Evolutionary conservation across 2,797 vertebrate species (phyloP).

Genomic region (Onychomys torridus): DNA sequence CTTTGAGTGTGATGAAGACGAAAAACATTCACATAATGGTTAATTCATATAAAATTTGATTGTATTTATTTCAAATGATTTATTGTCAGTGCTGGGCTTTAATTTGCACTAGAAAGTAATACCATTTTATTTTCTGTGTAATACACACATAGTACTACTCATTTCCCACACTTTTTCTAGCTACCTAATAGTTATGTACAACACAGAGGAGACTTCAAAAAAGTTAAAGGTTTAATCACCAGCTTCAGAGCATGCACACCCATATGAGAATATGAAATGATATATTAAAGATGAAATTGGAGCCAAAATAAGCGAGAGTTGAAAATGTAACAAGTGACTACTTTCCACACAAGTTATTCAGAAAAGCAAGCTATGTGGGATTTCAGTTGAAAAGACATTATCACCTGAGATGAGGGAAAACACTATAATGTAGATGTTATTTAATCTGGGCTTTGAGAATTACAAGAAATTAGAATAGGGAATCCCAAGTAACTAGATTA

Average conservation of each 20-base stretch:
- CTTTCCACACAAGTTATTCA: slow-evolving; percentile 44
- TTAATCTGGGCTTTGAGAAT: slow-evolving; percentile 43
- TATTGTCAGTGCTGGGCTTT: slow-evolving; percentile 36
- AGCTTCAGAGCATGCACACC: neutral
- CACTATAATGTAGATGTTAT: neutral
- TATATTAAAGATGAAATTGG: slow-evolving; percentile 36
- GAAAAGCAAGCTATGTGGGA: slow-evolving; percentile 10
- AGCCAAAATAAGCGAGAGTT: slow-evolving; percentile 26
- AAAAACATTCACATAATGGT: slow-evolving; percentile 38
- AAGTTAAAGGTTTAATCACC: neutral
- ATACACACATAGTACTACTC: neutral
- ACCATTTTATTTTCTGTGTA: neutral
- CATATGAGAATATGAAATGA: slow-evolving; percentile 13
- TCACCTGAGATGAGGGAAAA: slow-evolving; percentile 26
- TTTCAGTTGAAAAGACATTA: slow-evolving; percentile 26
- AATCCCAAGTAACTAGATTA: neutral
- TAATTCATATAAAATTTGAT: neutral
- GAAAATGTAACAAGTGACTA: neutral
- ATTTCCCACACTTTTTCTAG: slow-evolving; percentile 14
- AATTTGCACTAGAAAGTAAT: neutral
- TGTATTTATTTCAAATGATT: slow-evolving; percentile 28
- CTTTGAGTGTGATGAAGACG: slow-evolving; percentile 10
- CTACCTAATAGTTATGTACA: neutral
- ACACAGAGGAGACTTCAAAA: neutral
- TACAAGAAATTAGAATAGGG: neutral